Evolutionary conservation across 2,888 invertebrate genomes (phyloP), one percentile per base, ranked within the genome.

Genomic region (Gryllus longicercus): DNA sequence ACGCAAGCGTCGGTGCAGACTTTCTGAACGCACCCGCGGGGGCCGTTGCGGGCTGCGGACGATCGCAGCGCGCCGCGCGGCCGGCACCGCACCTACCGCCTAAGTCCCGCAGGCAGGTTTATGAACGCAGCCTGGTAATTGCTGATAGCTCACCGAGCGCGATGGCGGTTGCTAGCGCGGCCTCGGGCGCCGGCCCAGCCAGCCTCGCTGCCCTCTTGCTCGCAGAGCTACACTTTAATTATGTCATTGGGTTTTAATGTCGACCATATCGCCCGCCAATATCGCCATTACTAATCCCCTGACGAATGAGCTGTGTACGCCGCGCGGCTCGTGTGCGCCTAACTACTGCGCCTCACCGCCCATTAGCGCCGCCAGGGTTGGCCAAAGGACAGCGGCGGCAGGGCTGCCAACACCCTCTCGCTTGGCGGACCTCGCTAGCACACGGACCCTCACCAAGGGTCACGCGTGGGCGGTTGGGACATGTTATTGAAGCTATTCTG

Each of bases 201-300:
- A 38, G 8, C 63, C 12, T 14, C 16, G 63, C 63, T 14, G 63
- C n/a, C 63, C 63, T 63, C n/a, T 14, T n/a, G 63, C 63, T 63
- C 63, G 63, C 63, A 63, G 12, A 63, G 63, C 63, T 63, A 63
- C 63, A 63, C 63, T 63, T 63, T 63, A 63, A 63, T 63, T 63
- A 63, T 63, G 63, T 63, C 63, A 63, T 63, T 63, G 63, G 38
- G 79, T 76, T 79, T 79, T 79, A 79, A 76, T 76, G 76, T 51
- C 51, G 38, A 25, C 76, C n/a, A 38, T 76, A 76, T 79, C 76
- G 79, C 49, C 23, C 18, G 75, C 49, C 74, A 80, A 78, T 78
- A 80, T 74, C 63, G 50, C 80, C 77, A 80, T 80, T 80, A 79
- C 80, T 80, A 79, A 80, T 80, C 79, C 77, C 77, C 74, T 80